Evolutionary conservation across 2,113 vertebrate genomes (phyloP), one percentile per base, ranked within the genome.

Genomic region (Oreocharis arfaki): DNA sequence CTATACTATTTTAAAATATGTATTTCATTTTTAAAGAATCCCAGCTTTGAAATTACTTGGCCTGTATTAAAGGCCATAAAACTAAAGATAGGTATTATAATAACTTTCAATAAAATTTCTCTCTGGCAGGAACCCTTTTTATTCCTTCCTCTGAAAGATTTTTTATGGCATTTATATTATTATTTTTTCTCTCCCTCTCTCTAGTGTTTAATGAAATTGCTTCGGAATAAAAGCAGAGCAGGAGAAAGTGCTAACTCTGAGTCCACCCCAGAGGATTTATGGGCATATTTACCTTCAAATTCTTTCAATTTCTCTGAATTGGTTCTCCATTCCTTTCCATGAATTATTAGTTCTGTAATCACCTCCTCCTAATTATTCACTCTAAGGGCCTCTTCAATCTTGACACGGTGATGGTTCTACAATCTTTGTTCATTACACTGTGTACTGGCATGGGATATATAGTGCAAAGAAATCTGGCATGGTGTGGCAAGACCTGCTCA

Each of bases 81-180:
- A 97, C 96, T 96, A 97, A 98, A 98, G 97, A 97, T 93, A 97
- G 93, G 95, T 96, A 97, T 98, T 98, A 97, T 97, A 97, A 98
- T 97, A 97, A 97, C 96, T 97, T 97, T 96, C 96, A 97, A 97
- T 98, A 98, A 98, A 98, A 97, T 93, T 92, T 97, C 90, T 95
- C 67, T 96, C 79, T 96, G 96, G 96, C 94, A 96, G 92, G 84
- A 92, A 75, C 60, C 65, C 78, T 97, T 95, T 98, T 97, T 97
- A 97, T 98, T 97, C 94, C 90, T 97, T 97, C 94, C 95, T 86
- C 91, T 95, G 92, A 94, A 97, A 97, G 71, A 94, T 84, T 95
- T 97, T 97, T 98, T 96, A 98, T 96, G 96, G 90, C 93, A 95
- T 96, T 97, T 98, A 96, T 94, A 96, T 96, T 93, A 92, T 94